Conservation (phyloP, 1,140 invertebrate species). For the Tachypleus tridentatus region DNA sequence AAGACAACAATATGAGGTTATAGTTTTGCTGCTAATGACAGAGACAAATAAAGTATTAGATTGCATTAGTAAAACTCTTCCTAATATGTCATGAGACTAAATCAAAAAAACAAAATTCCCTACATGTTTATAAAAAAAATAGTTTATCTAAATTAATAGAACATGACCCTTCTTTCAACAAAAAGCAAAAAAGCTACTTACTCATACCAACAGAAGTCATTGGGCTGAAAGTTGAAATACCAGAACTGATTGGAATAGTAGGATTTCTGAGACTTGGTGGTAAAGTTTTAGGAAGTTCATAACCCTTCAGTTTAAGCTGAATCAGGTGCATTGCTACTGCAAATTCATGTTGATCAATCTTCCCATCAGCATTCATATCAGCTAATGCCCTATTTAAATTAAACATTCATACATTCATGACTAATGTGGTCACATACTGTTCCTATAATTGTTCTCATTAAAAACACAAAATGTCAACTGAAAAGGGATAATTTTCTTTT, state of each 20-base stretch:
- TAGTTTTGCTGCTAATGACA: too few relatives aligned
- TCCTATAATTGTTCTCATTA: slow-evolving; percentile 4
- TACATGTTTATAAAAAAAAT: too few relatives aligned
- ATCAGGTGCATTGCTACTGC: slow-evolving; percentile 96
- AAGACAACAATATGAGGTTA: too few relatives aligned
- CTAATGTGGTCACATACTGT: slow-evolving; percentile 2
- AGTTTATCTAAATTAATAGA: too few relatives aligned
- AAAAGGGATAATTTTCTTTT: neutral
- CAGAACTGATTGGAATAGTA: neutral
- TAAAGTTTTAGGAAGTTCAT: slow-evolving; percentile 72
- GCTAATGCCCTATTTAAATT: slow-evolving; percentile 59
- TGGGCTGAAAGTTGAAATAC: too few relatives aligned
- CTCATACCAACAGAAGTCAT: too few relatives aligned
- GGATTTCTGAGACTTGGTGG: slow-evolving; percentile 51
- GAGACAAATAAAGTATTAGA: too few relatives aligned
- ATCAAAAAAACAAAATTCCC: too few relatives aligned
- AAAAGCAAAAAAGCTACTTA: too few relatives aligned
- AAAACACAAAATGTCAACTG: slow-evolving; percentile 2
- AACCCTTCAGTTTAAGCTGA: slow-evolving; percentile 79
- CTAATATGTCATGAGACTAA: too few relatives aligned
- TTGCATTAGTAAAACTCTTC: too few relatives aligned
- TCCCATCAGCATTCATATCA: slow-evolving; percentile 92
- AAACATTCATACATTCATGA: slow-evolving; percentile 1
- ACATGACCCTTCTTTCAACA: too few relatives aligned
- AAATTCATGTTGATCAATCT: slow-evolving; percentile 93